Base-by-base conservation (phyloP, 2,888 invertebrate species). In the Crocallis elinguaria region DNA sequence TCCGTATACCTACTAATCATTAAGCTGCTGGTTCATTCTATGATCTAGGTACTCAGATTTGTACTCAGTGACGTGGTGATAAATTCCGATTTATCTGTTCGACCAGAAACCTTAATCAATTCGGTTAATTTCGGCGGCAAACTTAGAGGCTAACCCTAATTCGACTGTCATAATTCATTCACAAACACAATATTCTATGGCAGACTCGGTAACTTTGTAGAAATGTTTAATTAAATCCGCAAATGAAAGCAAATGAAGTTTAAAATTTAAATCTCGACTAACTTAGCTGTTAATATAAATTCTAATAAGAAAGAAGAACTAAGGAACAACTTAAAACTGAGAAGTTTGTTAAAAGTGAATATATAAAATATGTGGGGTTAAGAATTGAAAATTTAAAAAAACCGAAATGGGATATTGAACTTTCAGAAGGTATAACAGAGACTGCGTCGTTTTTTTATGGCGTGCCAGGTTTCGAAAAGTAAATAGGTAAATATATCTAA, bases 311-410 rank as follows among this genome's bases (percentile, higher is more conserved):
- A 27, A 38, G 11, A 38, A 44, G 41, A 35, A 38, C 23, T 30
- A 23, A 42, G 19, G 5, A 36, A 21, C 21, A 8, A 37, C 2
- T 23, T 17, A 17, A 17, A 16, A 16, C 1, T 32, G n/a, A 14
- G 32, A 32, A 32, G 8, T n/a, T n/a, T 32, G 14, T 1, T 14
- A 14, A 7, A 14, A 32, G 14, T 14, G 29, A 35, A 30, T 42
- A 45, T 61, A 49, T 53, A 53, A 49, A 57, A 57, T 12, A 12
- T 11, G 11, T 2, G 11, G 3, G 11, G 1, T 12, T 45, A 19
- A 45, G n/a, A n/a, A n/a, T n/a, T n/a, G n/a, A n/a, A n/a, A n/a
- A n/a, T n/a, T n/a, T n/a, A n/a, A n/a, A n/a, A n/a, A n/a, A n/a
- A n/a, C n/a, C n/a, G n/a, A n/a, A n/a, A n/a, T n/a, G n/a, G n/a